phyloP scores from a whole-genome alignment of 2,113 vertebrate genomes.

The Tyto alba region DNA sequence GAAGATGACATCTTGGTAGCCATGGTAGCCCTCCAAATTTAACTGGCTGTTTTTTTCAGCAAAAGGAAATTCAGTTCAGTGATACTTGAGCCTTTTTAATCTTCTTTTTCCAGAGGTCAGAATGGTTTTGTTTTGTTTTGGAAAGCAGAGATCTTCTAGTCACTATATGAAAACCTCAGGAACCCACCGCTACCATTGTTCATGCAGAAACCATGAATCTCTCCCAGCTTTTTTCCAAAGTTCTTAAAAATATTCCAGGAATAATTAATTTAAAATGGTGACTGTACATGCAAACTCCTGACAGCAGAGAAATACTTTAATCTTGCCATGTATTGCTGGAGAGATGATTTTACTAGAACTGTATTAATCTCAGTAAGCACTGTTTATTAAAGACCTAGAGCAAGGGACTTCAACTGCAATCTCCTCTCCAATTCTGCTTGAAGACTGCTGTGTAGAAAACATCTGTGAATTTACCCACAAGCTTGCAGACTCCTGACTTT shows the following conservation, averaged over 20 bases:
- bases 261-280: background rate
- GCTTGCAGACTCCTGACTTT: background rate
- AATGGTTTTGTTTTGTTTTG: background rate
- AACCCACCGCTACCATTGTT: background rate
- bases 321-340: background rate
- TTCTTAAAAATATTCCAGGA: background rate
- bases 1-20: background rate
- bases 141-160: background rate
- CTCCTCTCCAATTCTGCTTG: background rate
- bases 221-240: background rate
- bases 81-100: background rate
- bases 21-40: slow-evolving; percentile 1
- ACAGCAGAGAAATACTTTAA: background rate
- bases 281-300: background rate
- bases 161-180: background rate
- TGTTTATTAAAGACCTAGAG: background rate
- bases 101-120: background rate
- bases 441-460: background rate
- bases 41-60: slow-evolving; percentile 6
- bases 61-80: background rate
- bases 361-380: background rate
- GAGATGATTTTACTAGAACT: background rate
- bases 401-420: background rate
- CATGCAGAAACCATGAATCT: background rate
- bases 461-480: background rate